A percentile compares a stretch with the other conserved stretches of the same genome.
These are phyloP conservation scores for Umimayanthus chanpuru DNA, from an alignment of 92 coral and sea anemone species.

Conservation along the genomic window DNA sequence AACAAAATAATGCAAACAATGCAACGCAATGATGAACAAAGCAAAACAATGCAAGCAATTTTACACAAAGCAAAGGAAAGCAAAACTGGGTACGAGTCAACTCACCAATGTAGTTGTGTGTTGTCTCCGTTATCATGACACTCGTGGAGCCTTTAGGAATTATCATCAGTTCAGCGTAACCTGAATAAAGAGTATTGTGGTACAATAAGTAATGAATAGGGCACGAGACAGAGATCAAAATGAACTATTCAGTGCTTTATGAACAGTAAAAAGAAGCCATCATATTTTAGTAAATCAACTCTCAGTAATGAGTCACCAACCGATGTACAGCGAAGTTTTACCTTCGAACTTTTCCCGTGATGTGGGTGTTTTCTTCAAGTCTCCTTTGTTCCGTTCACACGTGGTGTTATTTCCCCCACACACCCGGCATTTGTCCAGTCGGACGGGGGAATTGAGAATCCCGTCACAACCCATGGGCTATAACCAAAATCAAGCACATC, in stretches of 20 bases:
- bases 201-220: too few relatives aligned
- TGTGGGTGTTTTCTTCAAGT: slow-evolving; percentile 52
- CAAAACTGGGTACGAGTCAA: neutral
- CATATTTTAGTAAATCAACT: neutral
- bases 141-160: slow-evolving; percentile 78
- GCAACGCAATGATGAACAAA: too few relatives aligned
- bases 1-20: too few relatives aligned
- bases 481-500: neutral
- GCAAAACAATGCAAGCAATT: too few relatives aligned
- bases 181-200: slow-evolving; percentile 21
- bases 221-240: too few relatives aligned
- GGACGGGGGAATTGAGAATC: slow-evolving; percentile 51
- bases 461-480: slow-evolving; percentile 86
- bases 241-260: too few relatives aligned
- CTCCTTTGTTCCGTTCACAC: slow-evolving; percentile 66
- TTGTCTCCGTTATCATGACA: slow-evolving; percentile 61
- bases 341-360: slow-evolving; percentile 61
- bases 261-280: neutral
- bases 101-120: slow-evolving; percentile 75
- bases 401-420: slow-evolving; percentile 81
- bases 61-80: too few relatives aligned
- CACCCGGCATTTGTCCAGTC: slow-evolving; percentile 72
- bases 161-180: slow-evolving; percentile 68
- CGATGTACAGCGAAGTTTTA: neutral
- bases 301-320: too few relatives aligned